phyloP scores from a whole-genome alignment of 2,113 vertebrate species.

The Dasyurus viverrinus region DNA sequence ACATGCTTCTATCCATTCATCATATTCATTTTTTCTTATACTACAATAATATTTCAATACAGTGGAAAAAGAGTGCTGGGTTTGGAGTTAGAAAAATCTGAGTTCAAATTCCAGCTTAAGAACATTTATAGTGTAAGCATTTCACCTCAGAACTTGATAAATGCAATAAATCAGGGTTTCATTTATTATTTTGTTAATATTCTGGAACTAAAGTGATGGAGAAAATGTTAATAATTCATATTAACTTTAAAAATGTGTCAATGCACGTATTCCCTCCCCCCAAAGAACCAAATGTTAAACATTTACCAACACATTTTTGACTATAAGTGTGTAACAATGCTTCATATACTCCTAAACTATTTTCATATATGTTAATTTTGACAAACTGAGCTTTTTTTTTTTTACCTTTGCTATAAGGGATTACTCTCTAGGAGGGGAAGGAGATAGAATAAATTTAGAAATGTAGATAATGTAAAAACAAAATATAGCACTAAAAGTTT shows the following conservation, averaged over 20 bases:
- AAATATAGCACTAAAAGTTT: not conserved
- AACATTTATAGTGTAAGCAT: not conserved
- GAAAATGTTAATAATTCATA: not conserved
- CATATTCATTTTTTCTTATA: not conserved
- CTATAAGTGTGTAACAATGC: not conserved
- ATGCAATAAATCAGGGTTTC: not conserved
- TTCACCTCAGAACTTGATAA: not conserved
- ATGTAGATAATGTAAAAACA: not conserved
- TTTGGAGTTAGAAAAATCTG: not conserved
- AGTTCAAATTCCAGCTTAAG: not conserved
- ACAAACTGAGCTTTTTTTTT: not conserved
- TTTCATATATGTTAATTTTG: not conserved
- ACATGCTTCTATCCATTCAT: not conserved
- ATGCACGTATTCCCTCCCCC: not conserved
- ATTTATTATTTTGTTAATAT: not conserved
- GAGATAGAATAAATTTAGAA: not conserved
- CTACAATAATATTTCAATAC: not conserved
- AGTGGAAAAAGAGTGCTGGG: not conserved
- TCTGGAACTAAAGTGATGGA: not conserved
- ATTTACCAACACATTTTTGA: not conserved
- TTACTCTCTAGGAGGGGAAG: not conserved
- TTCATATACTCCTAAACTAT: not conserved
- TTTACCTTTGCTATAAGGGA: not conserved
- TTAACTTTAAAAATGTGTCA: not conserved
- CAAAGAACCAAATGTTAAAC: not conserved